These are phyloP conservation scores for Trypoxylon attenuatum DNA, from an alignment of 2,888 invertebrate genomes.

Conservation along the genomic window DNA sequence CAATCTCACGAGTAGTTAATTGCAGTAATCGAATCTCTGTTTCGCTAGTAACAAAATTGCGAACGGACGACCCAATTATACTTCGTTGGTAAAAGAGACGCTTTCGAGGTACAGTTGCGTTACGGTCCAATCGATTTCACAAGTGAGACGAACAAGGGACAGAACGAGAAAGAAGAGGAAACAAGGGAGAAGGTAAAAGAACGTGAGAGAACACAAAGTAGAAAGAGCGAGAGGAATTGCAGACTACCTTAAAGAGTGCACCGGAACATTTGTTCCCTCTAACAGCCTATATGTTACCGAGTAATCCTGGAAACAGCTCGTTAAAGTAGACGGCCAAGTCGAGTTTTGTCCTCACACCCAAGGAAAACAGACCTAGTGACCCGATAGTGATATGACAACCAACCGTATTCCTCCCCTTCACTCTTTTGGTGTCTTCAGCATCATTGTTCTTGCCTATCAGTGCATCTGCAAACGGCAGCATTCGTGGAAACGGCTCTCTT, in stretches of 20 bases:
- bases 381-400: constrained; percentile 17
- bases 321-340: constrained; percentile 30
- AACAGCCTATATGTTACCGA: constrained; percentile 28
- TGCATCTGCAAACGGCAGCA: too few species aligned
- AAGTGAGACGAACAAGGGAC: too few species aligned
- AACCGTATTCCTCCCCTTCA: neutral
- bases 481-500: too few species aligned
- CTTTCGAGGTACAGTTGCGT: neutral
- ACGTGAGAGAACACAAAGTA: neutral
- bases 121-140: neutral
- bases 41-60: neutral
- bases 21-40: too few species aligned
- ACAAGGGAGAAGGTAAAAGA: too few species aligned
- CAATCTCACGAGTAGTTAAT: too few species aligned
- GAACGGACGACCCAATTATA: neutral
- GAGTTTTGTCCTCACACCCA: constrained; percentile 21
- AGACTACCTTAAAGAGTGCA: constrained; percentile 23
- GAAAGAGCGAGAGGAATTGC: constrained; percentile 15
- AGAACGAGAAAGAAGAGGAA: too few species aligned
- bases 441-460: neutral
- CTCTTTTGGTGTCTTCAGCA: neutral
- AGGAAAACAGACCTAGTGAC: constrained; percentile 24
- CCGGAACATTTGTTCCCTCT: constrained; percentile 16
- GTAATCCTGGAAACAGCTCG: constrained; percentile 38
- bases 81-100: too few species aligned